phyloP scores from a whole-genome alignment of 2,113 vertebrate genomes.

The Catharus minimus region DNA sequence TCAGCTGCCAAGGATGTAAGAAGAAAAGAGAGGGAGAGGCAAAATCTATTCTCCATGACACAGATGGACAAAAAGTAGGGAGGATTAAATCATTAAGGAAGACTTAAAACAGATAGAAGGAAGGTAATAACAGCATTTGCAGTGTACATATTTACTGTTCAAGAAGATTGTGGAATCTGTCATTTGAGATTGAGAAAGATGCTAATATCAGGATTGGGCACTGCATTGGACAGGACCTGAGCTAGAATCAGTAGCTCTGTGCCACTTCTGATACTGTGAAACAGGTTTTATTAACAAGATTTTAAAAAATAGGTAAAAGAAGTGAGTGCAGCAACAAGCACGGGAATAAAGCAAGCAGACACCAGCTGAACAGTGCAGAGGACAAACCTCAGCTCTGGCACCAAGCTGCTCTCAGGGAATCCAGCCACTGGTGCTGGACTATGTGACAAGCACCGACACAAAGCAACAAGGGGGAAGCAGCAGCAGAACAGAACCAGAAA shows the following conservation, averaged over 20 bases:
- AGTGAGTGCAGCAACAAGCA: not conserved
- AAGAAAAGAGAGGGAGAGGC: not conserved
- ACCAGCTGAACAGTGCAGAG: not conserved
- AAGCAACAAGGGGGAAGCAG: not conserved
- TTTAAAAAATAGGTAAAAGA: not conserved
- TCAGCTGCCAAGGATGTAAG: not conserved
- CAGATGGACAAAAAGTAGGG: not conserved
- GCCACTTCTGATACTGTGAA: not conserved
- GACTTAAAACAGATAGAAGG: not conserved
- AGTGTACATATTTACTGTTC: not conserved
- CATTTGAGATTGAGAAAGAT: not conserved
- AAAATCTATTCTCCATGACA: not conserved
- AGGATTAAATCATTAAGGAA: not conserved
- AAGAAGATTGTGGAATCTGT: not conserved
- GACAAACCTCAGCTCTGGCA: not conserved
- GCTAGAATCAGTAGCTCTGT: not conserved
- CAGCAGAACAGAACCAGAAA: not conserved
- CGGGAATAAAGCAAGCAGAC: not conserved
- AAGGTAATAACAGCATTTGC: not conserved
- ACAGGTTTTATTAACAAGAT: not conserved
- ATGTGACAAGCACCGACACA: fast-evolving
- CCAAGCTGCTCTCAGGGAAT: not conserved
- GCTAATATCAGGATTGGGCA: not conserved
- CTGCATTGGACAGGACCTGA: not conserved
- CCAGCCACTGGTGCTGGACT: not conserved